Evolutionary conservation across 2,113 vertebrate genomes (phyloP), one percentile per base, ranked within the genome.

Genomic region (Phaethornis superciliosus): DNA sequence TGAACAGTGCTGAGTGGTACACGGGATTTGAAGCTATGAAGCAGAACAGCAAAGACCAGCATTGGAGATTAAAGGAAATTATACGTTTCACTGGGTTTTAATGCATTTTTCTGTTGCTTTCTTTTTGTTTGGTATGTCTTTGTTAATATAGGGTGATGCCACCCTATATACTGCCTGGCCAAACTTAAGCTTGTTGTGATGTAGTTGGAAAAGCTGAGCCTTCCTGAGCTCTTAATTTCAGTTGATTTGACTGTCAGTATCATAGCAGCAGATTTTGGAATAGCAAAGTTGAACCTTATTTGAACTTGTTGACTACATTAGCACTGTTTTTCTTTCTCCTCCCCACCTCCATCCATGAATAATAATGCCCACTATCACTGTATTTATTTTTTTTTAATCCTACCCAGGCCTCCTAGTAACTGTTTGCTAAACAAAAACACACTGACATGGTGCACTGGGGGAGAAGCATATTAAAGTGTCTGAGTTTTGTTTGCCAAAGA

Each of bases 171-270:
- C 47, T 77, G 74, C 52, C 60, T 84, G 37, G 75, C 35, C 91
- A 79, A 89, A 95, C 92, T 88, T 59, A 89, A 93, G 90, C 84
- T 79, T 74, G 81, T 79, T 81, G 80, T 18, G 15, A 89, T 68
- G 59, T 89, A 75, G 70, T 91, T 49, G 77, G 88, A 91, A 77
- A 85, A 81, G 81, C 76, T 95, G 79, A 97, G 81, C 88, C 79
- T 83, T 85, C 87, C 80, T 88, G 88, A 94, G 91, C 86, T 84
- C 79, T 90, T 93, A 76, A 94, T 87, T 93, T 70, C 91, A 95
- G 89, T 74, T 92, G 81, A 92, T 92, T 90, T 92, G 85, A 90
- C 90, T 88, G 90, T 68, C 67, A 59, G 91, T 93, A 85, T 90
- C 89, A 92, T 62, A 90, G 83, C 86, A 94, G 81, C 84, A 94